A percentile compares a stretch with the other conserved stretches of the same genome.
These are phyloP conservation scores for Delphinus delphis DNA, from an alignment of 2,113 vertebrate species.

Conservation along the genomic window DNA sequence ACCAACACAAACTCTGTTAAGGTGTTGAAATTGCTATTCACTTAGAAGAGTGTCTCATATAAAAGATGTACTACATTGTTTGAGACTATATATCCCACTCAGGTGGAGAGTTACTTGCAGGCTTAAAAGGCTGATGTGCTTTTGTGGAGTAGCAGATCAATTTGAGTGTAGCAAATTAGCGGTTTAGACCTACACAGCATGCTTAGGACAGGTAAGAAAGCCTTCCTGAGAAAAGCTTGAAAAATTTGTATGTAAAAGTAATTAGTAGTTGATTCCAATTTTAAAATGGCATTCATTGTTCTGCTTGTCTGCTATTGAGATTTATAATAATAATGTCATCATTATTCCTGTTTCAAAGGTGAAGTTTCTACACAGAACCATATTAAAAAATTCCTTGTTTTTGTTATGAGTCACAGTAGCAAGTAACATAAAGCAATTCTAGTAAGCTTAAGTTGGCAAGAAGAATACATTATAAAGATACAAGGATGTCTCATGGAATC, in stretches of 20 bases:
- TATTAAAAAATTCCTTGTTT: constrained; percentile 27
- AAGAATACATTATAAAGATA: not conserved
- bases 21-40: constrained; percentile 57
- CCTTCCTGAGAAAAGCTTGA: not conserved
- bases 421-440: not conserved
- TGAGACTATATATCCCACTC: constrained; percentile 41
- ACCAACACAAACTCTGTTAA: constrained; percentile 57
- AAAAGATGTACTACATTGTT: constrained; percentile 51
- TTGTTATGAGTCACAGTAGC: not conserved
- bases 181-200: not conserved
- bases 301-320: not conserved
- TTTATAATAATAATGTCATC: constrained; percentile 20
- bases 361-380: constrained; percentile 33
- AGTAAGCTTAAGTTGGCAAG: not conserved
- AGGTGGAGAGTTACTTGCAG: constrained; percentile 48
- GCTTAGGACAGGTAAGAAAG: not conserved
- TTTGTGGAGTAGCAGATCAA: constrained; percentile 55
- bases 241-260: constrained; percentile 34
- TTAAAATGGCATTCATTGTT: not conserved
- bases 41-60: constrained; percentile 30
- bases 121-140: constrained; percentile 53
- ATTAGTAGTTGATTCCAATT: constrained; percentile 2
- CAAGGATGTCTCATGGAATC: not conserved
- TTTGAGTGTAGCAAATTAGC: constrained; percentile 16
- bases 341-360: constrained; percentile 20